Evolutionary conservation across 2,888 invertebrate genomes (phyloP), one percentile per base, ranked within the genome.

Genomic region (Lithophane socia): DNA sequence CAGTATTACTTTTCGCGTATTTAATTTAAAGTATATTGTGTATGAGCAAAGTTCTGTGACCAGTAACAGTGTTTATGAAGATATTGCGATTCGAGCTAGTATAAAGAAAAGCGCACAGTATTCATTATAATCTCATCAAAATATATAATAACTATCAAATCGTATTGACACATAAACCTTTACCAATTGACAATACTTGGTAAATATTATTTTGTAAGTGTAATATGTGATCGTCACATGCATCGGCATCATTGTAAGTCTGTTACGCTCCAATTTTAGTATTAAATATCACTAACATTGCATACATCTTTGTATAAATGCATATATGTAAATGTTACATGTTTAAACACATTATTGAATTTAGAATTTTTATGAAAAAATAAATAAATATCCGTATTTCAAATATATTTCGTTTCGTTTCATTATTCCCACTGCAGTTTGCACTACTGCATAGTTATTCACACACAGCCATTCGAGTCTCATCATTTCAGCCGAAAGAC

Each of bases 321-420:
- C 96, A 96, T 96, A 96, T 96, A 96, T 96, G 96, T 96, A 96
- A 95, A 96, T 96, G 96, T 96, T 96, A 96, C 96, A 96, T 96
- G 96, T 96, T 96, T 96, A 96, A 96, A 96, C 96, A 96, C 96
- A 96, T 96, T 96, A 97, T 96, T 96, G 96, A 97, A 96, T 95
- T 96, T 97, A 97, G 97, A 97, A 96, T 97, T 97, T 97, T 97
- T 97, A 97, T 97, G 96, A 96, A 97, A 97, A 96, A 96, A 96
- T 94, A 96, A 97, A 96, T 96, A 96, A 97, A 97, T 96, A 96
- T 96, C 97, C 96, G 96, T 96, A 96, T 96, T 96, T 96, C 96
- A 96, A 96, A 96, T 96, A 96, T 95, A 96, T 90, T 88, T 93
- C 88, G 92, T 94, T 95, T 95, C 78, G 94, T 95, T 95, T 96